phyloP scores from a whole-genome alignment of 2,888 invertebrate genomes.

The Clivina fossor region DNA sequence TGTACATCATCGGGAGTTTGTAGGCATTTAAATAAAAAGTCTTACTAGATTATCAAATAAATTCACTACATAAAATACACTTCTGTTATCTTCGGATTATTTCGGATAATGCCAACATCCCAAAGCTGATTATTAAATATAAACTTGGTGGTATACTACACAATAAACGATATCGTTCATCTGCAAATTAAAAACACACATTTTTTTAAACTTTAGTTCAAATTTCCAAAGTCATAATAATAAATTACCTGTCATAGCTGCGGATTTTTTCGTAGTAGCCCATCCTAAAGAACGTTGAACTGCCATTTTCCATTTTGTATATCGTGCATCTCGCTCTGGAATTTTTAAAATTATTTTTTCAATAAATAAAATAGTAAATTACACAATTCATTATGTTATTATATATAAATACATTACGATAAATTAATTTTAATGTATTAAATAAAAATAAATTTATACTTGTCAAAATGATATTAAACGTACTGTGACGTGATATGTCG shows the following conservation, averaged over 20 bases:
- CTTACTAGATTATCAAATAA: background rate
- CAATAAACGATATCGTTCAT: constrained; percentile 75
- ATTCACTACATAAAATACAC: constrained; percentile 17
- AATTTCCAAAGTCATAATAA: constrained; percentile 49
- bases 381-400: background rate
- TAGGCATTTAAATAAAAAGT: constrained; percentile 19
- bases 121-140: constrained; percentile 73
- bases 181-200: too few relatives aligned
- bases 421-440: constrained; percentile 3
- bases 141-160: constrained; percentile 78
- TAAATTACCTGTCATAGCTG: constrained; percentile 72
- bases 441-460: constrained; percentile 9
- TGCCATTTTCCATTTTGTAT: constrained; percentile 93
- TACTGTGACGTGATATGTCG: too few relatives aligned
- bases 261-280: constrained; percentile 74
- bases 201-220: too few relatives aligned
- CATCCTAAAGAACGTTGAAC: constrained; percentile 89
- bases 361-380: too few relatives aligned
- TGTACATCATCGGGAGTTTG: background rate
- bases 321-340: constrained; percentile 73
- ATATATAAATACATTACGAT: background rate
- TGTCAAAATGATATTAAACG: too few relatives aligned
- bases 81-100: constrained; percentile 38
- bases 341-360: constrained; percentile 38
- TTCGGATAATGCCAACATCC: constrained; percentile 60